phyloP scores from a whole-genome alignment of 2,113 vertebrate genomes.

The Phaethornis superciliosus region DNA sequence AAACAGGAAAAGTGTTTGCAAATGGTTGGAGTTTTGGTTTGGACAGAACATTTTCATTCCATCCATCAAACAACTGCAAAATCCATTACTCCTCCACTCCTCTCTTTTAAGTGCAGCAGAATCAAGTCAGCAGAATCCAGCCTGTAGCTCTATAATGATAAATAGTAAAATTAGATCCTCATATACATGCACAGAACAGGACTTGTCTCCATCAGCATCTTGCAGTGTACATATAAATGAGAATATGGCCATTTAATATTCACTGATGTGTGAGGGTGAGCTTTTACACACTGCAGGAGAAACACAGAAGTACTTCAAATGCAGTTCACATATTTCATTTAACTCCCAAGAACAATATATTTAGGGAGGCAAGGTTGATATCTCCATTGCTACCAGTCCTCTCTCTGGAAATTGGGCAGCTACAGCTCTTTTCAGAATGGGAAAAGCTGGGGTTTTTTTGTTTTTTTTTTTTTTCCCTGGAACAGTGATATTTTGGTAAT shows the following conservation, averaged over 20 bases:
- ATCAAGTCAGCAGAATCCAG: neutral
- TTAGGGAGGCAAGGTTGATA: neutral
- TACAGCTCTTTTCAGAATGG: neutral
- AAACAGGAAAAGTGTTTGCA: slow-evolving; percentile 36
- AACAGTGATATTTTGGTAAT: neutral
- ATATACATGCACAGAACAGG: neutral
- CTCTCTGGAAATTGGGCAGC: neutral
- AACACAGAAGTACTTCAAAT: neutral
- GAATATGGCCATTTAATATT: neutral
- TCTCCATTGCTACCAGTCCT: neutral
- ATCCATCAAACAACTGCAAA: neutral
- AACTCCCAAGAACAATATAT: neutral
- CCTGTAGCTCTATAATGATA: neutral
- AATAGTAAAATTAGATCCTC: neutral
- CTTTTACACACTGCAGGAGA: neutral
- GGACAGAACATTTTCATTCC: slow-evolving; percentile 7
- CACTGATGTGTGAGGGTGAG: neutral
- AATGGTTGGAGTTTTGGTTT: neutral
- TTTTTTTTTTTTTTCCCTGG: neutral
- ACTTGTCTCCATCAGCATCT: neutral
- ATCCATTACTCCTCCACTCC: neutral
- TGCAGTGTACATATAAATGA: neutral
- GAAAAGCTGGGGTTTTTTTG: neutral
- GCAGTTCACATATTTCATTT: slow-evolving; percentile 1
- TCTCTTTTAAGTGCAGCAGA: neutral